Evolutionary conservation across 2,888 invertebrate genomes (phyloP).

Genomic region (Leptinotarsa peninsularis): DNA sequence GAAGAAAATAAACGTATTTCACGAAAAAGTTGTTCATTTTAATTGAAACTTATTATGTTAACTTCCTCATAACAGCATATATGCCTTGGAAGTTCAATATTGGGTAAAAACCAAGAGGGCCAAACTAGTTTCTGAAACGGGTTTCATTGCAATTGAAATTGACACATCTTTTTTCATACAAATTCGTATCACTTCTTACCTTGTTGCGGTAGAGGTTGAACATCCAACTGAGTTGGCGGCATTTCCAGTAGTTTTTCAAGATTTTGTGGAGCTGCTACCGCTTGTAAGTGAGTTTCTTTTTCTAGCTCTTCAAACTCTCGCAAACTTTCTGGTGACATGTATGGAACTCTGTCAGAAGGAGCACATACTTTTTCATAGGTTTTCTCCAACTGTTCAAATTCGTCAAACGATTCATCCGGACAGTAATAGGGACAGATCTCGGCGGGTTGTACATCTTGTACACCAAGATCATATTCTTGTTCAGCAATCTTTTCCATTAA

Average conservation of each 20-base stretch:
- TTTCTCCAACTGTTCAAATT: slow-evolving; percentile 11
- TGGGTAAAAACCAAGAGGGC: too few relatives aligned
- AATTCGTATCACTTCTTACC: not conserved
- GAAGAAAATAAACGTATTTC: too few relatives aligned
- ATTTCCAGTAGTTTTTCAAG: not conserved
- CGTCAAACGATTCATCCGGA: not conserved
- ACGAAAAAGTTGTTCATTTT: too few relatives aligned
- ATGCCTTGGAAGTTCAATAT: too few relatives aligned
- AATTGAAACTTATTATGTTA: too few relatives aligned
- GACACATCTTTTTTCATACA: not conserved
- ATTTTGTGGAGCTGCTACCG: not conserved
- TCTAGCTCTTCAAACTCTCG: slow-evolving; percentile 3
- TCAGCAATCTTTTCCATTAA: not conserved
- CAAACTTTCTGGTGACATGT: slow-evolving; percentile 4
- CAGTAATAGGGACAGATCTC: not conserved
- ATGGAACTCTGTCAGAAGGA: not conserved
- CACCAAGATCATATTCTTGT: not conserved
- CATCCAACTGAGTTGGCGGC: not conserved
- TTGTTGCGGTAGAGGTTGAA: slow-evolving; percentile 4
- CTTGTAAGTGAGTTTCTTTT: slow-evolving; percentile 4
- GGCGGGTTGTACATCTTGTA: not conserved
- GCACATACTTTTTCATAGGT: not conserved
- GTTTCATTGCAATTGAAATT: too few relatives aligned
- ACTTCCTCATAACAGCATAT: too few relatives aligned
- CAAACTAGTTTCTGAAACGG: too few relatives aligned